Conservation (phyloP, 2,113 vertebrate species). For the Carassius auratus region DNA sequence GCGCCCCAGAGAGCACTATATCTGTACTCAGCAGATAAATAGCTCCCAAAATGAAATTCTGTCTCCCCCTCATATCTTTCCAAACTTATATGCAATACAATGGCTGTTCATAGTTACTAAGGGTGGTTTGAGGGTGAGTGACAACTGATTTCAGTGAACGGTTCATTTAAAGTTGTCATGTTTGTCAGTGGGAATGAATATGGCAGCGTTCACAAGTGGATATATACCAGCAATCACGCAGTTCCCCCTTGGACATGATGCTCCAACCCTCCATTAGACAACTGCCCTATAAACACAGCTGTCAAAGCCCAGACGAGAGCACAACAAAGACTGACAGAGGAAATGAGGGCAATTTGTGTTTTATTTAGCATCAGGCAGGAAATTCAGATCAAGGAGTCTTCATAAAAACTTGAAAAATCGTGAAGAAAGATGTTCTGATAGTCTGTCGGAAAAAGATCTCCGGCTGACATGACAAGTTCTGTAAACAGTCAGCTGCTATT, state of each 20-base stretch:
- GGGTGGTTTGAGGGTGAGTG: background rate
- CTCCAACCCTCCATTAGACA: background rate
- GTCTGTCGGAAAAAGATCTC: background rate
- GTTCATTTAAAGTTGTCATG: background rate
- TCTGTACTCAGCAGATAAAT: background rate
- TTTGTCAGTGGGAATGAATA: background rate
- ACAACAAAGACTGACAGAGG: background rate
- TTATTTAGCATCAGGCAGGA: background rate
- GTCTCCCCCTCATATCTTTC: background rate
- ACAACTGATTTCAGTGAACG: background rate
- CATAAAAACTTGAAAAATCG: background rate
- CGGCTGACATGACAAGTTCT: background rate
- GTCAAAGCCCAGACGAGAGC: conserved; percentile 18
- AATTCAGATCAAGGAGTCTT: background rate
- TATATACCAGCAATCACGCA: background rate
- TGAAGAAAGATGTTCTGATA: background rate
- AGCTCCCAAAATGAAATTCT: background rate
- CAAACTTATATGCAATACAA: background rate
- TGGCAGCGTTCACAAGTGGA: background rate
- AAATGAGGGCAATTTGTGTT: conserved; percentile 28
- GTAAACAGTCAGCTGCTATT: conserved; percentile 17
- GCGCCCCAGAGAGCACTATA: background rate
- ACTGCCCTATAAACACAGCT: conserved; percentile 29
- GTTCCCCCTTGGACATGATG: conserved; percentile 18
- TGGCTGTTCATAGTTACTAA: background rate